These are phyloP conservation scores for Urocolius indicus DNA, from an alignment of 2,113 vertebrate species.

Conservation along the genomic window DNA sequence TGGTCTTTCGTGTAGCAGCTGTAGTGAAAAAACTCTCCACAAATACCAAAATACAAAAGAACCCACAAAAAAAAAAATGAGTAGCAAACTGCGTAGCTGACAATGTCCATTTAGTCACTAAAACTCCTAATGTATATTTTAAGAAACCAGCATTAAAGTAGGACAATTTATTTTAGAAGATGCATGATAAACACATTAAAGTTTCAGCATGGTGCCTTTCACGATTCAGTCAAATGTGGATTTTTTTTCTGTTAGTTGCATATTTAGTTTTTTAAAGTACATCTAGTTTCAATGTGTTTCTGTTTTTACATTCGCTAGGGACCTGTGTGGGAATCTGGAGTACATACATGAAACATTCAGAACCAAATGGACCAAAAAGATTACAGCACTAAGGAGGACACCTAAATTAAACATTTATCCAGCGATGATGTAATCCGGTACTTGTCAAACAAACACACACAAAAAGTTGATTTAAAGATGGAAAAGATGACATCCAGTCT, in stretches of 20 bases:
- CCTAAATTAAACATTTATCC: conserved; percentile 71
- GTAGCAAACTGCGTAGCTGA: not conserved
- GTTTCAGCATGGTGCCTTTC: conserved; percentile 1
- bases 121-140: conserved; percentile 36
- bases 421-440: conserved; percentile 59
- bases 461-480: conserved; percentile 36
- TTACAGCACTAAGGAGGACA: conserved; percentile 62
- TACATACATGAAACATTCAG: conserved; percentile 65
- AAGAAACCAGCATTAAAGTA: conserved; percentile 48
- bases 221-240: conserved; percentile 15
- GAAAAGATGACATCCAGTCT: not conserved
- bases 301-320: conserved; percentile 30
- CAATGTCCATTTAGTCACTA: conserved; percentile 20
- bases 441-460: conserved; percentile 4
- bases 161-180: conserved; percentile 57
- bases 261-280: conserved; percentile 55
- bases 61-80: not conserved
- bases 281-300: conserved; percentile 34
- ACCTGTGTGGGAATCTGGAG: conserved; percentile 32
- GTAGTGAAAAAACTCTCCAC: not conserved
- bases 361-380: conserved; percentile 67
- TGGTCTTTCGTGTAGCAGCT: not conserved
- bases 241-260: conserved; percentile 20
- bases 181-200: conserved; percentile 58
- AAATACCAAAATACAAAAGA: not conserved